Conservation (phyloP, 1,140 invertebrate genomes). For the Bombus confusus region DNA sequence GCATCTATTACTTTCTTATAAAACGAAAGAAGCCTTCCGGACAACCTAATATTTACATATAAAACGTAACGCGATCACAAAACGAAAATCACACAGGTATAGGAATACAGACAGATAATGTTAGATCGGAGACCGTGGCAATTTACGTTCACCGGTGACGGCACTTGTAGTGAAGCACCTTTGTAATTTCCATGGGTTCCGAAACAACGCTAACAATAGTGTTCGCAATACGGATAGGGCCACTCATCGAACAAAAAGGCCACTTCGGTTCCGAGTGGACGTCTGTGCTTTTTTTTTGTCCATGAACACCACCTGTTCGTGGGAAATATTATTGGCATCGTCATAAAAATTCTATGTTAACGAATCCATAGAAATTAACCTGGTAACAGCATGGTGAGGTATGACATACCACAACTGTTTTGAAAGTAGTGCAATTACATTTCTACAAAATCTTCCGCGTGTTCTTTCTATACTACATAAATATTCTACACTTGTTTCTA, state of each 20-base stretch:
- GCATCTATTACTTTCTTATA: too few relatives aligned
- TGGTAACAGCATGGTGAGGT: neutral
- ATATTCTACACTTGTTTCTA: too few relatives aligned
- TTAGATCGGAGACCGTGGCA: conserved; percentile 9
- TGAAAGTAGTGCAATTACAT: neutral
- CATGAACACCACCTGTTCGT: conserved; percentile 58
- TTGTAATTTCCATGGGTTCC: conserved; percentile 24
- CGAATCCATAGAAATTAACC: neutral
- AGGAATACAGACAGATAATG: neutral
- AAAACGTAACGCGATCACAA: neutral
- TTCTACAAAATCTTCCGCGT: neutral
- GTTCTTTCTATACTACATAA: too few relatives aligned
- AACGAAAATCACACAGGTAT: neutral
- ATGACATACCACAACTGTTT: neutral
- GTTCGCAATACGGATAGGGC: conserved; percentile 39
- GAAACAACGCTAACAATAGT: conserved; percentile 43
- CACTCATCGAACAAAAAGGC: conserved; percentile 48
- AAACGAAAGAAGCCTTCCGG: too few relatives aligned
- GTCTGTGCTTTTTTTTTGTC: conserved; percentile 9
- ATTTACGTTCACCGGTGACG: neutral
- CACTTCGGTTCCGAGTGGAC: conserved; percentile 50
- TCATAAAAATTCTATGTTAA: conserved; percentile 13
- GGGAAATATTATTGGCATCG: conserved; percentile 33
- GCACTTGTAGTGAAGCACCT: conserved; percentile 22
- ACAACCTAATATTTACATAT: neutral